phyloP scores from a whole-genome alignment of 2,113 vertebrate species.

The Lates calcarifer region DNA sequence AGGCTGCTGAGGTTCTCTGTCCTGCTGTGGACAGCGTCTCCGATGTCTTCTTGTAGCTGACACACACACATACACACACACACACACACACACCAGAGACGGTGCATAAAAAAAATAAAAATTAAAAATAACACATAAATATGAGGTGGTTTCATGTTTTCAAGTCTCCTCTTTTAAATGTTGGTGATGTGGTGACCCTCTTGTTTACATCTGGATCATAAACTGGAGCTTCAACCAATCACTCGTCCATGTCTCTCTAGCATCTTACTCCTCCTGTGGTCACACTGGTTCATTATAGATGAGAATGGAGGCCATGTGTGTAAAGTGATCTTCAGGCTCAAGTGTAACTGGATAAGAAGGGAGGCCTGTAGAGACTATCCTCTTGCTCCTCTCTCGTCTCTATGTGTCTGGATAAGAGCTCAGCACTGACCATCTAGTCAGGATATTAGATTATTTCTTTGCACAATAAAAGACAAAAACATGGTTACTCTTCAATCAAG shows the following conservation, averaged over 20 bases:
- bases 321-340: constrained; percentile 62
- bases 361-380: constrained; percentile 53
- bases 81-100: not conserved
- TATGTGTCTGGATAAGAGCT: constrained; percentile 30
- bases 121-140: not conserved
- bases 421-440: not conserved
- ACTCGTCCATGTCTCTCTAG: not conserved
- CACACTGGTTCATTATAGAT: constrained; percentile 76
- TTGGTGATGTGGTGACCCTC: not conserved
- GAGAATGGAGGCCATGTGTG: constrained; percentile 49
- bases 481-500: not conserved
- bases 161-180: not conserved
- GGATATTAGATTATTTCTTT: constrained; percentile 31
- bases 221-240: not conserved
- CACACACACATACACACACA: constrained; percentile 28
- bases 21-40: constrained; percentile 95
- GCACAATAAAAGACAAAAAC: not conserved
- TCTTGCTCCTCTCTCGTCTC: constrained; percentile 50
- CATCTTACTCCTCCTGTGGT: constrained; percentile 14
- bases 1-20: constrained; percentile 93
- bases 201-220: not conserved
- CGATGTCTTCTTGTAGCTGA: constrained; percentile 96
- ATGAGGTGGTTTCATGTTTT: not conserved
- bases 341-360: constrained; percentile 75
- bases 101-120: no score